These are phyloP conservation scores for Protosalanx chinensis DNA, from an alignment of 2,797 vertebrate species.

Conservation along the genomic window DNA sequence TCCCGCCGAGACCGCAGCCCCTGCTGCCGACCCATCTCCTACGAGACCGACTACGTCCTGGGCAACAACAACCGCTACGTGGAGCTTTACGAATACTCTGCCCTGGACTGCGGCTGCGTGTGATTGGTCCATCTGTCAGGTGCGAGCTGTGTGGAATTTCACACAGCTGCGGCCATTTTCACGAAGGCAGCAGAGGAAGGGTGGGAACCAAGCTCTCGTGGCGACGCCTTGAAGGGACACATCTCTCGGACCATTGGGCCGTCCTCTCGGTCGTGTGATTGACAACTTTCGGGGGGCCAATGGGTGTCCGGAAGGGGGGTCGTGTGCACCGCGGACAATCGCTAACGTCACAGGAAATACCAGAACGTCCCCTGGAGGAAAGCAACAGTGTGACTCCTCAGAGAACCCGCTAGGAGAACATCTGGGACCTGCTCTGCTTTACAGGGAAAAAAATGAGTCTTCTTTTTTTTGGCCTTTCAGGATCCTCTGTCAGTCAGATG, in stretches of 20 bases:
- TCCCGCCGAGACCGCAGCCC: conserved; percentile 49
- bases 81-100: conserved; percentile 79
- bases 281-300: too few relatives aligned
- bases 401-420: neutral
- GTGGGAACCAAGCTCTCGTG: neutral
- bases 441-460: neutral
- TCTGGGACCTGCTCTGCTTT: neutral
- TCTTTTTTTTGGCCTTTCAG: conserved; percentile 30
- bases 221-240: too few relatives aligned
- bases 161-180: neutral
- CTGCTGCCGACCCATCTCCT: conserved; percentile 79
- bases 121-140: conserved; percentile 37
- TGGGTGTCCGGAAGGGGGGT: too few relatives aligned
- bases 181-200: neutral
- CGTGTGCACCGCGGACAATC: neutral
- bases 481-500: conserved; percentile 7
- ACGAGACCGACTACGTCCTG: conserved; percentile 79
- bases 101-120: conserved; percentile 81
- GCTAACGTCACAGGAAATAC: neutral
- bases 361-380: neutral
- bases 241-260: too few relatives aligned
- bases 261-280: too few relatives aligned
- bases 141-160: neutral
- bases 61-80: conserved; percentile 77
- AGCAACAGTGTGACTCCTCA: neutral